A percentile compares a stretch with the other conserved stretches of the same genome.
Conservation (phyloP, 2,888 invertebrate genomes). For the Girardia tigrina region DNA sequence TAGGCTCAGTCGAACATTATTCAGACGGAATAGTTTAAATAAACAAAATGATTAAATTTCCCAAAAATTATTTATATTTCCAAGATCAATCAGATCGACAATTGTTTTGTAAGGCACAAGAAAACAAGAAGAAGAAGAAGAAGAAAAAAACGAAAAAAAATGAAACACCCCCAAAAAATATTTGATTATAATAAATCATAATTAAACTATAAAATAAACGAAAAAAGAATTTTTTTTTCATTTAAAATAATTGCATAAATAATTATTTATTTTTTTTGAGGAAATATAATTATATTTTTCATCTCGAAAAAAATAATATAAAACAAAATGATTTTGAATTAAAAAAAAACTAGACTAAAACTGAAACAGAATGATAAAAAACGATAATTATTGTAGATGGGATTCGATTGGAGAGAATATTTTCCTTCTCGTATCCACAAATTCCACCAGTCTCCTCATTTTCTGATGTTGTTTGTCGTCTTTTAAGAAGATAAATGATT, state of each 20-base stretch:
- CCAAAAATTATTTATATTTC: no score
- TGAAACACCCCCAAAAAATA: no score
- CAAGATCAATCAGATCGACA: no score
- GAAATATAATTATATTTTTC: slow-evolving; percentile 19
- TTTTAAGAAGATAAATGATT: slow-evolving; percentile 18
- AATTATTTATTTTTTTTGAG: background rate
- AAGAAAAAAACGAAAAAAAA: no score
- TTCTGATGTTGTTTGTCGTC: slow-evolving; percentile 4
- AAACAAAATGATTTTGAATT: slow-evolving; percentile 8
- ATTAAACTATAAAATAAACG: no score
- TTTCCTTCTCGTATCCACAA: slow-evolving; percentile 1
- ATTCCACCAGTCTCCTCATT: slow-evolving; percentile 11
- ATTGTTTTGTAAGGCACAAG: no score
- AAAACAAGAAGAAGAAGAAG: no score
- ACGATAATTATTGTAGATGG: background rate
- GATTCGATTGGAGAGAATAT: slow-evolving; percentile 10
- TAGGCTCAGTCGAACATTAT: no score
- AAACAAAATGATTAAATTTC: no score
- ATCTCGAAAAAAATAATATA: slow-evolving; percentile 16
- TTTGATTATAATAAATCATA: no score
- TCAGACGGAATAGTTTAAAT: no score
- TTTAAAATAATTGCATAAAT: background rate
- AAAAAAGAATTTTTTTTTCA: no score
- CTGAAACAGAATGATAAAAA: slow-evolving; percentile 7
- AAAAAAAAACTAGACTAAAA: slow-evolving; percentile 14